These are phyloP conservation scores for Dipodomys ordii DNA, from an alignment of 2,113 vertebrate genomes.

Conservation along the genomic window DNA sequence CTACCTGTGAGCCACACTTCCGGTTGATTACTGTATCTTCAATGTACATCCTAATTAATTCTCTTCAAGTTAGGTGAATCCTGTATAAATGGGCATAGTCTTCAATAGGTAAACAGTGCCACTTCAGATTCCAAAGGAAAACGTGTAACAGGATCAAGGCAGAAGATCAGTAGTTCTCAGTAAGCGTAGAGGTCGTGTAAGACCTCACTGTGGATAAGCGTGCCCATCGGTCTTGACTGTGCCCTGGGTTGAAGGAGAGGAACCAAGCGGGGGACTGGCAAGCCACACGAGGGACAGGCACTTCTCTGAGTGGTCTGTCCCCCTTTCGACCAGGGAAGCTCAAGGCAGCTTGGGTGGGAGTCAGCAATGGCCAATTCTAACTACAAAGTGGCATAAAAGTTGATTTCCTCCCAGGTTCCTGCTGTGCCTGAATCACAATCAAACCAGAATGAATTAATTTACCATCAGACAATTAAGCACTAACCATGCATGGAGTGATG, in stretches of 20 bases:
- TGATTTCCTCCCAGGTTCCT: conserved; percentile 14
- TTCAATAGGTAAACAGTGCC: not conserved
- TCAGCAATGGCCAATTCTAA: conserved; percentile 22
- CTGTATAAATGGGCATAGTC: not conserved
- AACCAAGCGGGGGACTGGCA: not conserved
- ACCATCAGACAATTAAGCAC: not conserved
- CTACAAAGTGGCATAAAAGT: not conserved
- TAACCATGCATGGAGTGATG: not conserved
- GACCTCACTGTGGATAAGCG: conserved; percentile 9
- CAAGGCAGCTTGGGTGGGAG: not conserved
- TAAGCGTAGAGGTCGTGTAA: not conserved
- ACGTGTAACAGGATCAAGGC: not conserved
- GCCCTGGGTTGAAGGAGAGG: not conserved
- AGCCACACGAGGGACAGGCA: not conserved
- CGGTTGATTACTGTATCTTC: not conserved
- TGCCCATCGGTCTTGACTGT: not conserved
- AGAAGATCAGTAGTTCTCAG: not conserved
- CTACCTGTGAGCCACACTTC: too few relatives aligned
- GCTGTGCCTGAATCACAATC: not conserved
- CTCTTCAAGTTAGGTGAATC: not conserved
- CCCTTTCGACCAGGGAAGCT: not conserved
- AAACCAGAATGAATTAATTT: conserved; percentile 34
- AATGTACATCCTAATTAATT: not conserved
- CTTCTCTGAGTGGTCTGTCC: not conserved
- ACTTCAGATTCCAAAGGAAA: too few relatives aligned